A percentile compares a stretch with the other conserved stretches of the same genome.
These are phyloP conservation scores for Pegoplata infirma DNA, from an alignment of 2,888 invertebrate genomes.

Conservation along the genomic window DNA sequence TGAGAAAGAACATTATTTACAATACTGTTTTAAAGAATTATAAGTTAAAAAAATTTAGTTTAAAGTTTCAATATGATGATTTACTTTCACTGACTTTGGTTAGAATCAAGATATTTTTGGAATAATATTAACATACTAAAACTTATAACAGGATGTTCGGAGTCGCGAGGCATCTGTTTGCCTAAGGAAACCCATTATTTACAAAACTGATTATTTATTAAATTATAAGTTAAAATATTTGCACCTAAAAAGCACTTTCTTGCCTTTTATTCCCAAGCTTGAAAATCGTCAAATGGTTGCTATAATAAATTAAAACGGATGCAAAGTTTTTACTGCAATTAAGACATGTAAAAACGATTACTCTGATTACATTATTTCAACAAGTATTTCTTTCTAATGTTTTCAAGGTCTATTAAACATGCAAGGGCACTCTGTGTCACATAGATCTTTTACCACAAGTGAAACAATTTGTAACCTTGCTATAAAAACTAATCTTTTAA, in stretches of 20 bases:
- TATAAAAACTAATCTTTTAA: slow-evolving; percentile 34
- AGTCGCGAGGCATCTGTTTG: too few species aligned
- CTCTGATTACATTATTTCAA: slow-evolving; percentile 63
- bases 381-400: too few species aligned
- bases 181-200: too few species aligned
- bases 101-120: slow-evolving; percentile 74
- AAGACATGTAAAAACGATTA: slow-evolving; percentile 31
- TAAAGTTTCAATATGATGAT: slow-evolving; percentile 69
- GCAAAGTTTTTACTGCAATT: slow-evolving; percentile 59
- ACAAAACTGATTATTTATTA: too few species aligned
- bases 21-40: too few species aligned
- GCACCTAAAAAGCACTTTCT: slow-evolving; percentile 64
- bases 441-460: slow-evolving; percentile 44
- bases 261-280: slow-evolving; percentile 54
- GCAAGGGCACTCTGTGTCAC: slow-evolving; percentile 64
- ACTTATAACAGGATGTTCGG: too few species aligned
- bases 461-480: slow-evolving; percentile 51
- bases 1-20: too few species aligned
- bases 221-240: too few species aligned
- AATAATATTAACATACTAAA: slow-evolving; percentile 8
- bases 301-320: slow-evolving; percentile 55
- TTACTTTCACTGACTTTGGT: slow-evolving; percentile 70
- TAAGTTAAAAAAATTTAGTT: too few species aligned
- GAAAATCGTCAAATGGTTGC: slow-evolving; percentile 69
- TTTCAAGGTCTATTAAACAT: too few species aligned